phyloP scores from a whole-genome alignment of 1,140 invertebrate species.

The Pseudomyrmex cubaensis region DNA sequence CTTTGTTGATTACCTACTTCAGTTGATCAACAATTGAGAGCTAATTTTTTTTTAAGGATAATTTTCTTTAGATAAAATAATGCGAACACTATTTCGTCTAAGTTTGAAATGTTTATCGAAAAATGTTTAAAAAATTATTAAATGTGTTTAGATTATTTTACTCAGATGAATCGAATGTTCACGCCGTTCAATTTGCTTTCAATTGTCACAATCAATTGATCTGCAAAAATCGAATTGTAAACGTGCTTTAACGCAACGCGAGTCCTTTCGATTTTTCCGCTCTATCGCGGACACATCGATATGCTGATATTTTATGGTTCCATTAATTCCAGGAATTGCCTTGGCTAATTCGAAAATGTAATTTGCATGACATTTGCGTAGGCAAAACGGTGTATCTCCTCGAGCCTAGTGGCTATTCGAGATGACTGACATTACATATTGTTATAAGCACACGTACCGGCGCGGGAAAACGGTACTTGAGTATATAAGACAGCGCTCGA shows the following conservation, averaged over 20 bases:
- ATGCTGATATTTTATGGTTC: constrained; percentile 19
- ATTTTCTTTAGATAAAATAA: too few species aligned
- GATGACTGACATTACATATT: constrained; percentile 25
- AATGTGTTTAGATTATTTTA: too few species aligned
- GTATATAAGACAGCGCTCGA: not conserved
- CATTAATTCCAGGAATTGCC: constrained; percentile 25
- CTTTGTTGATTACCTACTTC: too few species aligned
- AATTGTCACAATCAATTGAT: too few species aligned
- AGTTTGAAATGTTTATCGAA: too few species aligned
- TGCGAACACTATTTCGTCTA: too few species aligned
- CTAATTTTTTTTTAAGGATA: too few species aligned
- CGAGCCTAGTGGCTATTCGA: constrained; percentile 12
- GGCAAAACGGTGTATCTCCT: constrained; percentile 8
- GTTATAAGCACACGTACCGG: not conserved
- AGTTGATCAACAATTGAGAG: too few species aligned
- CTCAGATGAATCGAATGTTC: too few species aligned
- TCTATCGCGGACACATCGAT: constrained; percentile 1
- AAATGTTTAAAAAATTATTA: too few species aligned
- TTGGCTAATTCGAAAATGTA: constrained; percentile 19
- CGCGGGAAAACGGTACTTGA: not conserved
- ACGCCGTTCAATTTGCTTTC: too few species aligned
- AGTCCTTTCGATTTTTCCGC: constrained; percentile 9
- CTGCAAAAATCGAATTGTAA: too few species aligned
- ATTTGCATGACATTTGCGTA: constrained; percentile 43
- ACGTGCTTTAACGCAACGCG: not conserved